These are phyloP conservation scores for Tenthredo livida DNA, from an alignment of 2,888 invertebrate species.

Conservation along the genomic window DNA sequence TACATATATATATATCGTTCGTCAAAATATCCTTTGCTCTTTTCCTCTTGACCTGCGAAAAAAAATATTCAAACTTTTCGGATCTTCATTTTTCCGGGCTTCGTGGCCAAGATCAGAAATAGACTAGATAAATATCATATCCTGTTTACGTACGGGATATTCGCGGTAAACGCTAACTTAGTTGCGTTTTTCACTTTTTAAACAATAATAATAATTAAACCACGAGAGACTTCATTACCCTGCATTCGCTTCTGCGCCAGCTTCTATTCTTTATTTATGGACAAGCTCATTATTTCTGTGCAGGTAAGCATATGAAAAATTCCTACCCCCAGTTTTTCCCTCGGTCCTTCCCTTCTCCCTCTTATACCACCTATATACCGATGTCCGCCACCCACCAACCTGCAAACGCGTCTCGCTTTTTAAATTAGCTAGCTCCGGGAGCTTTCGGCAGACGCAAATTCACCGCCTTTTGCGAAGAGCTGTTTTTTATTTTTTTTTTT, in stretches of 20 bases:
- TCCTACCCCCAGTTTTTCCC: constrained; percentile 61
- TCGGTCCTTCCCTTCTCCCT: constrained; percentile 48
- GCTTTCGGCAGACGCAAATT: constrained; percentile 42
- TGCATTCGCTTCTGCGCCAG: constrained; percentile 71
- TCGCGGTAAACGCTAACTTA: constrained; percentile 64
- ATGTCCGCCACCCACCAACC: constrained; percentile 34
- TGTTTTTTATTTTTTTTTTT: constrained; percentile 36
- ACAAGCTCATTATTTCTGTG: constrained; percentile 77
- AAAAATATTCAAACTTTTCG: constrained; percentile 56
- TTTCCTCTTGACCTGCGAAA: constrained; percentile 57
- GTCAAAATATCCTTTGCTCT: constrained; percentile 64
- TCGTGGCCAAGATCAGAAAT: neutral
- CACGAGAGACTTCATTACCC: constrained; percentile 76
- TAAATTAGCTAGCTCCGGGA: constrained; percentile 48
- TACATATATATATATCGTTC: constrained; percentile 63
- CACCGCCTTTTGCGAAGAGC: constrained; percentile 38
- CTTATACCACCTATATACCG: constrained; percentile 47
- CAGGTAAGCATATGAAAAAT: constrained; percentile 77
- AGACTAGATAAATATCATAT: neutral
- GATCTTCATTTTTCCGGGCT: neutral
- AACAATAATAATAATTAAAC: constrained; percentile 71
- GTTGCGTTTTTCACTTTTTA: constrained; percentile 61
- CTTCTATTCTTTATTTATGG: constrained; percentile 77
- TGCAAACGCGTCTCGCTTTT: constrained; percentile 48
- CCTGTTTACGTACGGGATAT: constrained; percentile 19